Conservation (phyloP, 2,888 invertebrate species). For the Cephonodes hylas region DNA sequence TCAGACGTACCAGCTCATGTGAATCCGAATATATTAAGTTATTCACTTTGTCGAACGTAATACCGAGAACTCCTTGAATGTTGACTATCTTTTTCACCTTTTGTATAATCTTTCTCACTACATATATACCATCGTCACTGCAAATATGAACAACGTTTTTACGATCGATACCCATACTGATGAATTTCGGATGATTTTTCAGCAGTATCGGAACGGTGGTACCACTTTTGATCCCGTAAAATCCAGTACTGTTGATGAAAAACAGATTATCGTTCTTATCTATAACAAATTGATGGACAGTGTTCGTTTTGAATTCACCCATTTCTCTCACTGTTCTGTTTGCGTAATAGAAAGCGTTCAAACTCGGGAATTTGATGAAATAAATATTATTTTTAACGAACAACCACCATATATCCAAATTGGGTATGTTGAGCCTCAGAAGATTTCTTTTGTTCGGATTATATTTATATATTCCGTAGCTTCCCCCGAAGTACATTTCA, state of each 20-base stretch:
- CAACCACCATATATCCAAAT: constrained; percentile 70
- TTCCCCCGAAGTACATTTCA: constrained; percentile 66
- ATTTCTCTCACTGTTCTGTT: constrained; percentile 45
- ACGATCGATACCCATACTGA: constrained; percentile 57
- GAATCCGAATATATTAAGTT: constrained; percentile 66
- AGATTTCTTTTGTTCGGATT: constrained; percentile 39
- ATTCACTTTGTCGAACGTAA: constrained; percentile 60
- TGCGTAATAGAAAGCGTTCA: constrained; percentile 52
- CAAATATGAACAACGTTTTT: constrained; percentile 53
- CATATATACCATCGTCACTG: constrained; percentile 62
- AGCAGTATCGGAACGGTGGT: constrained; percentile 36
- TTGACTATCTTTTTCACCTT: constrained; percentile 54
- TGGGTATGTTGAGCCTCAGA: constrained; percentile 44
- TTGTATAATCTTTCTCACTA: constrained; percentile 48
- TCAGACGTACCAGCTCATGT: constrained; percentile 53
- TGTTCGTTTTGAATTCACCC: constrained; percentile 34
- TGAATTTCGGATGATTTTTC: constrained; percentile 47
- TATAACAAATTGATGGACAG: constrained; percentile 61
- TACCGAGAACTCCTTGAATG: constrained; percentile 55
- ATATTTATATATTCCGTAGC: constrained; percentile 65
- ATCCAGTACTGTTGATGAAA: constrained; percentile 61
- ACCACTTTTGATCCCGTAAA: constrained; percentile 50
- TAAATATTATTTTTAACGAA: constrained; percentile 50
- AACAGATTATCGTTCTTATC: constrained; percentile 54
- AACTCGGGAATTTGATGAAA: constrained; percentile 63